Evolutionary conservation across 23 tunicate species (phyloP).

Genomic region (Botrylloides violaceus): DNA sequence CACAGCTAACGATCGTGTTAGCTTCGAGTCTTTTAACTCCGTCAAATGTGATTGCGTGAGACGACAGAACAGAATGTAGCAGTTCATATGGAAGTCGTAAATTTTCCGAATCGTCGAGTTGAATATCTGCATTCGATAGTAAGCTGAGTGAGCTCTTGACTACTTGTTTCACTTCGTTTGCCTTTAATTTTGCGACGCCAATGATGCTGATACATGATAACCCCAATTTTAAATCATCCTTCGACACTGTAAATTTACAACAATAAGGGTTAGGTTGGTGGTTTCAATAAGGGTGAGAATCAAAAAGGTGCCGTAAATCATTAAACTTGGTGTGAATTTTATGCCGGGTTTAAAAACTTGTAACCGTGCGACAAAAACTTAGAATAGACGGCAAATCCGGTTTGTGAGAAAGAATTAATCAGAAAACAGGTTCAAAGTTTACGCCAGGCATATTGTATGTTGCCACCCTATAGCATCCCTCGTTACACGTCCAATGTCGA

Average conservation of each 20-base stretch:
- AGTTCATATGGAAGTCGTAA: constrained; percentile 19
- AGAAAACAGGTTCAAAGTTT: too few relatives aligned
- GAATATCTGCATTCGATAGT: background rate
- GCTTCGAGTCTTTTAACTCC: background rate
- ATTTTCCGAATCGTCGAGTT: background rate
- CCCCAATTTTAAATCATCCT: background rate
- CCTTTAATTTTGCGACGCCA: constrained; percentile 9
- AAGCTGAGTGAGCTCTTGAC: background rate
- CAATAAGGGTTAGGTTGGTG: too few relatives aligned
- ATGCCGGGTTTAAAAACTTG: too few relatives aligned
- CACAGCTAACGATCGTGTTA: constrained; percentile 4
- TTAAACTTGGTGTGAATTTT: too few relatives aligned
- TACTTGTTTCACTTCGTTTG: background rate
- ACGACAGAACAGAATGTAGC: constrained; percentile 5
- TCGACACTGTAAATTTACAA: background rate
- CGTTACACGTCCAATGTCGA: too few relatives aligned
- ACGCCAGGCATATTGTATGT: too few relatives aligned
- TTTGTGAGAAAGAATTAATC: too few relatives aligned
- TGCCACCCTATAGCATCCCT: too few relatives aligned
- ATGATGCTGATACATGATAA: constrained; percentile 6
- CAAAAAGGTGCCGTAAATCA: too few relatives aligned
- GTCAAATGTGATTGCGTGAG: constrained; percentile 2
- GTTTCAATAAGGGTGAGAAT: too few relatives aligned
- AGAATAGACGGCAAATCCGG: too few relatives aligned
- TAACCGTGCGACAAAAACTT: too few relatives aligned